Base-by-base conservation (phyloP, 2,888 invertebrate species). In the Scaptodrosophila latifasciaeformis region DNA sequence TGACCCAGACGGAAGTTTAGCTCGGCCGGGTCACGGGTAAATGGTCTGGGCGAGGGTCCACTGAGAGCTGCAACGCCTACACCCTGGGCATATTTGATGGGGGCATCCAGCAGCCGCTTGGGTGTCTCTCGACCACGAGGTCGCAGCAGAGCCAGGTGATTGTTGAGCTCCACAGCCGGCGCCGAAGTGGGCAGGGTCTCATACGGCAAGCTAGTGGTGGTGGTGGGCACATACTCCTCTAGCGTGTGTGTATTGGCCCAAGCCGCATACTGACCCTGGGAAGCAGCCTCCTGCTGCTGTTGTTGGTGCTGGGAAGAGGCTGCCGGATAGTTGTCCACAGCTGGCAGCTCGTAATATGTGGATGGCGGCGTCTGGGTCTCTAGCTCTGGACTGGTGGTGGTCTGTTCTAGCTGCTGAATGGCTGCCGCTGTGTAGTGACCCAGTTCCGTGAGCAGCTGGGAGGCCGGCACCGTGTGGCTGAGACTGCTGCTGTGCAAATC, bases 41-140 rank as follows among this genome's bases (percentile, higher is more conserved):
- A 88, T 67, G 90, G 90, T 55, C 80, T 64, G 0, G 90, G 89
- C 0, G 88, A 88, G 1, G 60, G 49, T 1, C 54, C 61, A 10
- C 13, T 15, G 2, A 10, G 15, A 7, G 15, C 7, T n/a, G n/a
- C n/a, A n/a, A n/a, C n/a, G n/a, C n/a, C n/a, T 2, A 54, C 53
- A 2, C 29, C 54, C 27, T 49, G 54, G 1, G 18, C 64, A 18
- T 75, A 76, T 13, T 71, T 85, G 39, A 90, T 86, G n/a, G 90
- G 90, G 2, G 90, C 89, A 78, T 90, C 90, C 17, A 90, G 87
- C 39, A 89, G 84, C 55, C 82, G 71, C 39, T 85, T 84, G 2
- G 86, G 86, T 0, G 87, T 86, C 34, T 84, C 83, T n/a, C 86
- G 70, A 31, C 82, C 72, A 1, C 75, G 53, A 0, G 10, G 19